Base-by-base conservation (phyloP, 2,797 vertebrate genomes). In the Sebastes reedi region DNA sequence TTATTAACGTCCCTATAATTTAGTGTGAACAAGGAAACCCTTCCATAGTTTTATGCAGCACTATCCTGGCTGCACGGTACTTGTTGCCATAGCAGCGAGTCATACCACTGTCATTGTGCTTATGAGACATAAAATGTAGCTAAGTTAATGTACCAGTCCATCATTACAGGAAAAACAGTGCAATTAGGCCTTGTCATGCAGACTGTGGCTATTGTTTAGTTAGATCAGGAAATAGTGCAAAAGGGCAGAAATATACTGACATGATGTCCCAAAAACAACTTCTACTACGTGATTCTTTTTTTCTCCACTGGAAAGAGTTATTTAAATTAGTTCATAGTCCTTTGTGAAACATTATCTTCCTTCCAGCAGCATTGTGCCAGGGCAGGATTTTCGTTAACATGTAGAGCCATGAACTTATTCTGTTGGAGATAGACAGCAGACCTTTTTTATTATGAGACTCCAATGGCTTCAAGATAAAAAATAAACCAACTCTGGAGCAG, bases 41-140 rank as follows among this genome's bases (percentile, higher is more conserved):
- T 79, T 79, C 13, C 27, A 13, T 30, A 56, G 77, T 71, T 84
- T 86, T 59, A 84, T 60, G 9, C 59, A 30, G 34, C 70, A 13
- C 3, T 52, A 67, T 64, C 65, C 27, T 34, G 75, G 46, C 68
- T 83, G 61, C 34, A 46, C 22, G 25, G 34, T 34, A 74, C 67
- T 62, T 80, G 83, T 92, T 92, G 78, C 88, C 71, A 91, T 91
- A 81, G 91, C 85, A 91, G 86, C 91, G 34, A 46, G 32, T 75
- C 65, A 46, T 80, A 83, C 67, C 75, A 76, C 74, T 89, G 80
- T 79, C 80, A 75, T 75, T 83, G 8, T 69, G 46, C 24, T 80
- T 72, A 91, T 83, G 58, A 89, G 77, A 30, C 73, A 75, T 62
- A 56, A 77, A 80, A 86, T 84, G 18, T 62, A 54, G 20, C 50